Percentiles rank a stretch among this genome's conserved stretches.
Conservation (phyloP, 2,888 invertebrate species). For the Euspilapteryx auroguttella region DNA sequence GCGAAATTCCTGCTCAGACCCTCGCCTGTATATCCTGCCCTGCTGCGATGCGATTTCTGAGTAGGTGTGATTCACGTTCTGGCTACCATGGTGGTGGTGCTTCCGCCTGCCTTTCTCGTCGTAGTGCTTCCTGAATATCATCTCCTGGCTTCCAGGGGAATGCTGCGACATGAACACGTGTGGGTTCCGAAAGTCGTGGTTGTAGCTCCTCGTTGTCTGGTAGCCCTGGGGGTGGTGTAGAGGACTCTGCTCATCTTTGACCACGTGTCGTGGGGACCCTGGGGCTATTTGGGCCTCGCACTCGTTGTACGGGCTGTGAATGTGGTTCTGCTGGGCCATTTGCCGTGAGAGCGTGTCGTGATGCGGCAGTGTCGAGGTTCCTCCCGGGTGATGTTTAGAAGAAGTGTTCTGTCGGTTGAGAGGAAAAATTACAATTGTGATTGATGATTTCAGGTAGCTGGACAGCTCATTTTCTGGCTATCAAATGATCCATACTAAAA, state of each 20-base stretch:
- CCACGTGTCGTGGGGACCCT: conserved; percentile 43
- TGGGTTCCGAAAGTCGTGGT: conserved; percentile 48
- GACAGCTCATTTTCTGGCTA: not conserved
- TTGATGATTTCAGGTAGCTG: not conserved
- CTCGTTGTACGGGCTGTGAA: conserved; percentile 59
- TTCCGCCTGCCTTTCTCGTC: conserved; percentile 43
- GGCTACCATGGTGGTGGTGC: conserved; percentile 58
- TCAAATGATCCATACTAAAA: too few species aligned
- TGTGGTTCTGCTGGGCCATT: conserved; percentile 46
- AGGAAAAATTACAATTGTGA: not conserved
- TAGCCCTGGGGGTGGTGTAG: conserved; percentile 42
- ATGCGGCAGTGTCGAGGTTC: conserved; percentile 68
- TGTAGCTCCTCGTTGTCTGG: conserved; percentile 46
- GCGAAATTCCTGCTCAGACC: conserved; percentile 58
- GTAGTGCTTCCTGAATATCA: conserved; percentile 49
- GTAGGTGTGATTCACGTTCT: conserved; percentile 72
- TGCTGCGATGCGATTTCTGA: conserved; percentile 67
- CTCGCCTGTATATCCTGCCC: conserved; percentile 49
- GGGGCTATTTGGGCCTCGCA: conserved; percentile 44
- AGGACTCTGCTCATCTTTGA: conserved; percentile 43
- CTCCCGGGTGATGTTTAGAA: conserved; percentile 76
- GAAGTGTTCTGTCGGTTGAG: conserved; percentile 73
- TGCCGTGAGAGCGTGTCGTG: conserved; percentile 60
- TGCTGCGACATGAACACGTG: conserved; percentile 53
- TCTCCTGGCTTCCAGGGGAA: conserved; percentile 46